Evolutionary conservation across 1,140 invertebrate genomes (phyloP).

Genomic region (Bradynema listronoti): DNA sequence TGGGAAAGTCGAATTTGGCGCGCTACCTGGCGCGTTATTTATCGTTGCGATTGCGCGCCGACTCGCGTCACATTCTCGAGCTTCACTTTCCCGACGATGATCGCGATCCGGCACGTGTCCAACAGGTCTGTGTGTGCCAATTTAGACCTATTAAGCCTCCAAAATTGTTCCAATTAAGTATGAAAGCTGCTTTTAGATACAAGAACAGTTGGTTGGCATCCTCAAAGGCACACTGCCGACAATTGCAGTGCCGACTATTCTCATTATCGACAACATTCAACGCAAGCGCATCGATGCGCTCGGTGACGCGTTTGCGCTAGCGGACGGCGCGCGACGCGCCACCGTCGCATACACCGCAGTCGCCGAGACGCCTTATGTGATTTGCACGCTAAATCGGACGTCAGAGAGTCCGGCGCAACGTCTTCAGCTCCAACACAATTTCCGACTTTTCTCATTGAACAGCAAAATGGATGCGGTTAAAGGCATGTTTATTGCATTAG

Average conservation of each 20-base stretch:
- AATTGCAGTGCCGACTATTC: slow-evolving; percentile 13
- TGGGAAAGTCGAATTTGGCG: slow-evolving; percentile 75
- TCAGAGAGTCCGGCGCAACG: slow-evolving; percentile 27
- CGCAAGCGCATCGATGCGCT: slow-evolving; percentile 31
- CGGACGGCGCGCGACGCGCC: slow-evolving; percentile 19
- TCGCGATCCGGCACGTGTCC: background rate
- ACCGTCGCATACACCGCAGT: background rate
- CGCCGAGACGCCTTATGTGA: slow-evolving; percentile 18
- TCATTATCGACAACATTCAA: slow-evolving; percentile 39
- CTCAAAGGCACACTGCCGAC: slow-evolving; percentile 19
- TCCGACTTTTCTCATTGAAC: slow-evolving; percentile 29
- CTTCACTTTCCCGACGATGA: slow-evolving; percentile 39
- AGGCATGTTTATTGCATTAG: slow-evolving; percentile 24
- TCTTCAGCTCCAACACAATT: slow-evolving; percentile 41
- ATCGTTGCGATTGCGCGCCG: slow-evolving; percentile 14
- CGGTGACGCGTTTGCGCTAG: slow-evolving; percentile 22
- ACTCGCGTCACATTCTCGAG: slow-evolving; percentile 23
- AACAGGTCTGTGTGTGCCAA: slow-evolving; percentile 3
- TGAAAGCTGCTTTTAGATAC: slow-evolving; percentile 20
- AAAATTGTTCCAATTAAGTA: too few species aligned
- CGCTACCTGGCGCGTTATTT: slow-evolving; percentile 36
- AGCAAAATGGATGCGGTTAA: slow-evolving; percentile 43
- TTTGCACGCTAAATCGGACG: slow-evolving; percentile 35
- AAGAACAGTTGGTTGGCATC: slow-evolving; percentile 20
- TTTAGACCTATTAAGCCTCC: background rate